Evolutionary conservation across 2,113 vertebrate species (phyloP).

Genomic region (Dolichallabes microphthalmus): DNA sequence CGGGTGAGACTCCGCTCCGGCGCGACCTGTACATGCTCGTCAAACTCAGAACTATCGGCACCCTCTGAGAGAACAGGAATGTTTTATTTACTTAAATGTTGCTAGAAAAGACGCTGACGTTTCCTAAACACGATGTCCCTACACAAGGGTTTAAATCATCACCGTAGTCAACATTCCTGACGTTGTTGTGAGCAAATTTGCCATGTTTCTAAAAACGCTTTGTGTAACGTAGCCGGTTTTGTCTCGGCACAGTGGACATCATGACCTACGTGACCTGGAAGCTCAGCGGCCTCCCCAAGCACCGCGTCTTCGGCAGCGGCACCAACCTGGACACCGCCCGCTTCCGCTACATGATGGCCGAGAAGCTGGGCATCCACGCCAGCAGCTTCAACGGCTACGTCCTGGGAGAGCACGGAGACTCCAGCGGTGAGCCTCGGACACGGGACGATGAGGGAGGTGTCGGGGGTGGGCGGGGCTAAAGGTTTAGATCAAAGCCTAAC

Average conservation of each 20-base stretch:
- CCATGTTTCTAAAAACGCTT: neutral
- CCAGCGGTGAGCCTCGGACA: slow-evolving; percentile 81
- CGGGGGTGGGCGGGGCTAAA: neutral
- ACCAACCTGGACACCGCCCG: slow-evolving; percentile 96
- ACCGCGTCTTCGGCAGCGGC: slow-evolving; percentile 94
- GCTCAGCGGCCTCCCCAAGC: slow-evolving; percentile 92
- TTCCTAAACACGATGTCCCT: neutral
- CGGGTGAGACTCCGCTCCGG: slow-evolving; percentile 71
- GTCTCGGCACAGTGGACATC: slow-evolving; percentile 81
- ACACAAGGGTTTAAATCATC: no score
- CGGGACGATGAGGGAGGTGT: neutral
- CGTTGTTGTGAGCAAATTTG: neutral
- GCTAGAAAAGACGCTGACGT: neutral
- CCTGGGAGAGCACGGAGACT: slow-evolving; percentile 94
- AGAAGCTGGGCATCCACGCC: slow-evolving; percentile 88
- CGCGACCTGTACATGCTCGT: neutral
- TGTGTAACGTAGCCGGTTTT: neutral
- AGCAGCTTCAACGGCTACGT: slow-evolving; percentile 95
- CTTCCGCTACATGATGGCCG: slow-evolving; percentile 89
- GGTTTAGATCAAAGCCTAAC: neutral
- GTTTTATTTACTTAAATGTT: neutral
- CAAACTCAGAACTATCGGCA: neutral
- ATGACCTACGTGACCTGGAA: slow-evolving; percentile 98
- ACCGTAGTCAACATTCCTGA: no score
- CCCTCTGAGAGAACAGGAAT: neutral